Conservation (phyloP, 2,113 vertebrate genomes). For the Sturnus vulgaris region DNA sequence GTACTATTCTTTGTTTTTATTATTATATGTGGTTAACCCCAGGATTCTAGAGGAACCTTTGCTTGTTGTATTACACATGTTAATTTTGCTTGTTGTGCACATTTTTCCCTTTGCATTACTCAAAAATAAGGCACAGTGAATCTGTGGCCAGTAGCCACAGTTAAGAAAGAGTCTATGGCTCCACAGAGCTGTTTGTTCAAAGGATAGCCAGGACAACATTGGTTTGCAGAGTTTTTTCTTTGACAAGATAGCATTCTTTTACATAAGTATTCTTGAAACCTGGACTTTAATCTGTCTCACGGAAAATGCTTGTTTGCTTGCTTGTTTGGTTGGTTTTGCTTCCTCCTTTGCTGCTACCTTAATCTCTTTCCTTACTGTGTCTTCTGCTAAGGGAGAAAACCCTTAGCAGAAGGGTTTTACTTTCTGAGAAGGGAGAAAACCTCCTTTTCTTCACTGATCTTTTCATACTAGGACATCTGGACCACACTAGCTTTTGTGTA, state of each 20-base stretch:
- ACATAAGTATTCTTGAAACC: background rate
- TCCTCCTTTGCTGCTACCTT: background rate
- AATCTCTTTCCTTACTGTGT: background rate
- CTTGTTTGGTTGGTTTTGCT: background rate
- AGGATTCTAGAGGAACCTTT: background rate
- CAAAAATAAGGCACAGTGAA: background rate
- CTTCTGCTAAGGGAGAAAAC: background rate
- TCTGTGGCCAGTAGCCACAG: background rate
- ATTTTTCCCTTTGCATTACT: background rate
- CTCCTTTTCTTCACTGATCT: background rate
- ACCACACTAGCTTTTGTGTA: background rate
- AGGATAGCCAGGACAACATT: background rate
- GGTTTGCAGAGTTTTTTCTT: background rate
- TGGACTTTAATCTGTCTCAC: background rate
- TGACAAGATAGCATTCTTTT: background rate
- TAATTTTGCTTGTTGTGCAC: background rate
- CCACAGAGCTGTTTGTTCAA: background rate
- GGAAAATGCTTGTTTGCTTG: background rate
- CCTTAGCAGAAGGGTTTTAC: no score
- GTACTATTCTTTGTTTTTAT: background rate
- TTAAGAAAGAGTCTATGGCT: background rate
- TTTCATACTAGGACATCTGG: background rate
- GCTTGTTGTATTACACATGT: background rate
- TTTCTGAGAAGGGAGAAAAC: background rate
- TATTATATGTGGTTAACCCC: conserved; percentile 12